These are phyloP conservation scores for Terebella lapidaria DNA, from an alignment of 2,888 invertebrate genomes.

Conservation along the genomic window DNA sequence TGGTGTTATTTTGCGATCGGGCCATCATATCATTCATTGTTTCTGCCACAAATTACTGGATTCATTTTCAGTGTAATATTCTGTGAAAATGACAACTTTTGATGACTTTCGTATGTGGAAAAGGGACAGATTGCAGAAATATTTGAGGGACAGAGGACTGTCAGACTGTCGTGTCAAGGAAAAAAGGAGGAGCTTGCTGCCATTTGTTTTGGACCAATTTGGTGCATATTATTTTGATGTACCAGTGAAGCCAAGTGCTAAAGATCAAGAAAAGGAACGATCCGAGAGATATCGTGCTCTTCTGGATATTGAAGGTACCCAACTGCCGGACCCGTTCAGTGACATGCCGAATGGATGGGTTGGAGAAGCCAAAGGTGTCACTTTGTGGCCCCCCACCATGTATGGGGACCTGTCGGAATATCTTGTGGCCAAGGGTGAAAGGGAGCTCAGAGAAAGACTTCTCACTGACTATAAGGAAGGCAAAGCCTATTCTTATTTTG, in stretches of 20 bases:
- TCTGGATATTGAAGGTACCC: not conserved
- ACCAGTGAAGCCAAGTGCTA: not conserved
- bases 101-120: not conserved
- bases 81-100: no score
- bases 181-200: not conserved
- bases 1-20: no score
- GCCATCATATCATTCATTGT: no score
- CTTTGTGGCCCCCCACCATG: not conserved
- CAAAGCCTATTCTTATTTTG: conserved; percentile 6
- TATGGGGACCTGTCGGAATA: not conserved
- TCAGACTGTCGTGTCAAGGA: not conserved
- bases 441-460: not conserved
- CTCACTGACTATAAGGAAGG: conserved; percentile 5
- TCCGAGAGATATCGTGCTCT: not conserved
- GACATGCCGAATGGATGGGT: not conserved
- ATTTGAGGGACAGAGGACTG: not conserved
- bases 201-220: no score
- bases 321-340: conserved; percentile 3
- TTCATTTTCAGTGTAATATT: no score
- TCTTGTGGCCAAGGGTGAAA: not conserved
- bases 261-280: not conserved
- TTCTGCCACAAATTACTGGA: no score
- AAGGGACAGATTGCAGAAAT: not conserved
- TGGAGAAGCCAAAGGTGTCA: not conserved
- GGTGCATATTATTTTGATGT: not conserved